These are phyloP conservation scores for Glyptemys insculpta DNA, from an alignment of 2,797 vertebrate species.

Conservation along the genomic window DNA sequence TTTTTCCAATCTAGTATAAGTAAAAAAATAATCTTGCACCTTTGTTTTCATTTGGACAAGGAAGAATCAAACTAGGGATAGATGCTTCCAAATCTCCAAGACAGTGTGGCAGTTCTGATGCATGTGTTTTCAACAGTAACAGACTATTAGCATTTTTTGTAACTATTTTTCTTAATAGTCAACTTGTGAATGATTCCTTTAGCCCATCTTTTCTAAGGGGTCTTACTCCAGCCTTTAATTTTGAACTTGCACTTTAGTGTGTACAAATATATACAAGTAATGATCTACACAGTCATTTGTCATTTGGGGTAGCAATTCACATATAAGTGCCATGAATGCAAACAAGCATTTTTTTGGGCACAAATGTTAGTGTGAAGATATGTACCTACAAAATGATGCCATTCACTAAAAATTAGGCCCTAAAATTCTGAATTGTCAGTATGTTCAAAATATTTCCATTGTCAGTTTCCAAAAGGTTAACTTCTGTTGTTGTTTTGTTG, in stretches of 20 bases:
- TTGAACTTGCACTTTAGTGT: not conserved
- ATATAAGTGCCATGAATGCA: not conserved
- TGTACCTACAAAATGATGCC: not conserved
- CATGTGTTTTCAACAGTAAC: not conserved
- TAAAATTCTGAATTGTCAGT: not conserved
- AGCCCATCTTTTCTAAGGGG: too few relatives aligned
- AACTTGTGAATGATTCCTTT: not conserved
- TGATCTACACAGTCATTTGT: not conserved
- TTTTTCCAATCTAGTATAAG: not conserved
- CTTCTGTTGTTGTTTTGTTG: not conserved
- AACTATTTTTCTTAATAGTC: not conserved
- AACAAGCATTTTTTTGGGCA: not conserved
- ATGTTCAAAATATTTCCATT: not conserved
- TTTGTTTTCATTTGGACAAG: not conserved
- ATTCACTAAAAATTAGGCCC: not conserved
- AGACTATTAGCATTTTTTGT: not conserved
- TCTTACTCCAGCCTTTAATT: not conserved
- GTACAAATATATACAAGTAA: fast-evolving
- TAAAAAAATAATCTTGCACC: not conserved
- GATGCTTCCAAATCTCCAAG: not conserved
- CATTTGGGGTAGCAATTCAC: not conserved
- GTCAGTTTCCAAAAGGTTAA: not conserved
- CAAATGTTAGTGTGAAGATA: not conserved
- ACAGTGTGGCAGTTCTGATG: not conserved
- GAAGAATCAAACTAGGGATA: not conserved